A percentile compares a stretch with the other conserved stretches of the same genome.
Evolutionary conservation across 2,113 vertebrate species (phyloP).

Genomic region (Melanotaenia duboulayi): DNA sequence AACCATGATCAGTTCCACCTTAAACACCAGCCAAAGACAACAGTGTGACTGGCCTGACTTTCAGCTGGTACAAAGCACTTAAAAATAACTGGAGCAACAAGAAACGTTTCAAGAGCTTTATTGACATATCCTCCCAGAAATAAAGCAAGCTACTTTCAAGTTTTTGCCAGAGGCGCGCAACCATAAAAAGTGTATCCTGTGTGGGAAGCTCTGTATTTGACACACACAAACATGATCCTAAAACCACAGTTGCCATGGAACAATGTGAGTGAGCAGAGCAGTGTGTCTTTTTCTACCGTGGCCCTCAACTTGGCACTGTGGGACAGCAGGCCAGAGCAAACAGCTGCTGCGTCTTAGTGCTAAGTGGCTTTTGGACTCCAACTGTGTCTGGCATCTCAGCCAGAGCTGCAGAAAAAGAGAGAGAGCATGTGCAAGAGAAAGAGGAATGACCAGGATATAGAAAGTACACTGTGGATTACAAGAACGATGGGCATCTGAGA

Average conservation of each 20-base stretch:
- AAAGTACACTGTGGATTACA: conserved; percentile 20
- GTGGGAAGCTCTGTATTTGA: conserved; percentile 59
- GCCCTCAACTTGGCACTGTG: conserved; percentile 50
- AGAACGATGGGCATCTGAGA: conserved; percentile 35
- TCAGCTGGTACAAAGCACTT: conserved; percentile 52
- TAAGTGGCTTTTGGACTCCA: conserved; percentile 72
- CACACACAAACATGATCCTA: conserved; percentile 49
- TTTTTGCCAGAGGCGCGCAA: conserved; percentile 58
- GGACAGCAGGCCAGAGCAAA: conserved; percentile 63
- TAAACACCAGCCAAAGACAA: conserved; percentile 69
- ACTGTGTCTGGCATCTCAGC: conserved; percentile 69
- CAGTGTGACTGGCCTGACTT: conserved; percentile 44
- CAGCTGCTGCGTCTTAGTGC: conserved; percentile 72
- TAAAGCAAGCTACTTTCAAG: conserved; percentile 62
- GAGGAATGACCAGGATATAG: conserved; percentile 39
- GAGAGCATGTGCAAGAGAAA: conserved; percentile 10
- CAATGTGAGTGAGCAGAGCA: conserved; percentile 55
- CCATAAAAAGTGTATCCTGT: conserved; percentile 70
- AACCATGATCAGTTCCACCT: conserved; percentile 68
- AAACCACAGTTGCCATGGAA: conserved; percentile 56
- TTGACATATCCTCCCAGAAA: conserved; percentile 67
- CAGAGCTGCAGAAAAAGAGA: conserved; percentile 53
- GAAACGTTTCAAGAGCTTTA: conserved; percentile 47
- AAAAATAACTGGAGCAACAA: conserved; percentile 63
- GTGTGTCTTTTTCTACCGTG: conserved; percentile 46